Conservation (phyloP, 2,888 invertebrate genomes). For the Lomographa bimaculata region DNA sequence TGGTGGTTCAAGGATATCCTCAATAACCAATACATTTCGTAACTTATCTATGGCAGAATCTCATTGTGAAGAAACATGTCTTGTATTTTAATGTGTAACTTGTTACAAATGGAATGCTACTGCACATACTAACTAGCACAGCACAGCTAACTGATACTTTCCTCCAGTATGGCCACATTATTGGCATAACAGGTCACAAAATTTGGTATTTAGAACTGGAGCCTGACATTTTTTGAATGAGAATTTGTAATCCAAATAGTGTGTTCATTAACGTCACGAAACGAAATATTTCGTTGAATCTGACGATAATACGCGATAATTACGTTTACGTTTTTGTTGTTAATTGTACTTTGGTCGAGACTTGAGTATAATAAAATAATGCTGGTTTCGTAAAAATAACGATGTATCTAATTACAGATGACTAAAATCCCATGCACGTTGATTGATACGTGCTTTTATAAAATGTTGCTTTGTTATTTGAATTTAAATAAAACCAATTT, state of each 20-base stretch:
- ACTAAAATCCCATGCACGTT: conserved; percentile 5
- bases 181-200: conserved; percentile 7
- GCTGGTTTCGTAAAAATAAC: conserved; percentile 9
- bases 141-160: conserved; percentile 14
- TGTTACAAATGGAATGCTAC: conserved; percentile 14
- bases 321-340: conserved; percentile 12
- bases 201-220: conserved; percentile 3
- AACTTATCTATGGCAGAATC: conserved; percentile 18
- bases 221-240: not conserved
- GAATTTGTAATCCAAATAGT: conserved; percentile 5
- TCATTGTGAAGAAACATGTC: conserved; percentile 11
- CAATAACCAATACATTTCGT: conserved; percentile 18
- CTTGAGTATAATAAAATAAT: conserved; percentile 1
- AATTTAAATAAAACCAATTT: no score
- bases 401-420: conserved; percentile 8
- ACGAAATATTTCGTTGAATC: not conserved
- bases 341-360: conserved; percentile 11
- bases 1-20: conserved; percentile 13
- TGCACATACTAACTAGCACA: conserved; percentile 19
- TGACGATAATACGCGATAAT: not conserved
- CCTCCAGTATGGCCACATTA: conserved; percentile 10
- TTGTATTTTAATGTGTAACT: conserved; percentile 6
- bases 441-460: conserved; percentile 5
- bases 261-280: not conserved
- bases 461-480: no score